These are phyloP conservation scores for Neodiprion virginianus DNA, from an alignment of 1,140 invertebrate genomes.

Conservation along the genomic window DNA sequence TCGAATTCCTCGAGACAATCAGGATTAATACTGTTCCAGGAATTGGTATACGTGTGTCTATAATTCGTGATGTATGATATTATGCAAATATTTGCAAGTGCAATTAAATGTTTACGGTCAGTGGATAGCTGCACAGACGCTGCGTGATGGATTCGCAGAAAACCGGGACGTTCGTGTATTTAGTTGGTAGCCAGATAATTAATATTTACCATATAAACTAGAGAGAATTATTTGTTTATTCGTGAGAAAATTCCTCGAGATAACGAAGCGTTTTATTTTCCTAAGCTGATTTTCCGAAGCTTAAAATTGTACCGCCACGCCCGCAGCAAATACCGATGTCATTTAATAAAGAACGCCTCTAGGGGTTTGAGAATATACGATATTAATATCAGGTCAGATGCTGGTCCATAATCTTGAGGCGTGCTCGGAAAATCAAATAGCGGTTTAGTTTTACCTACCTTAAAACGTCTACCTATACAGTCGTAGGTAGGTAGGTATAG, in stretches of 20 bases:
- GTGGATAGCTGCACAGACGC: neutral
- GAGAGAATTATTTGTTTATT: too few species aligned
- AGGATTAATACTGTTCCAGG: neutral
- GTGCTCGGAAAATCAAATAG: neutral
- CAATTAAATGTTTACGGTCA: constrained; percentile 1
- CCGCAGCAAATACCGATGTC: too few species aligned
- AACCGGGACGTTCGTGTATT: too few species aligned
- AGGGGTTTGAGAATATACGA: neutral
- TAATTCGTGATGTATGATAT: too few species aligned
- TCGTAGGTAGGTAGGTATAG: neutral
- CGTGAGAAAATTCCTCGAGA: too few species aligned
- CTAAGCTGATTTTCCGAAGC: too few species aligned
- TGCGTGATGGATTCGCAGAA: too few species aligned
- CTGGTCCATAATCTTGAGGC: neutral
- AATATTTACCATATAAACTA: too few species aligned
- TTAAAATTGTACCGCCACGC: too few species aligned
- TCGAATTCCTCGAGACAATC: neutral
- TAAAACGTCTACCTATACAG: neutral
- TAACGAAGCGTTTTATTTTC: too few species aligned
- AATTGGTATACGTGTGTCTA: neutral
- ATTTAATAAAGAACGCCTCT: too few species aligned
- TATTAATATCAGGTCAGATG: neutral
- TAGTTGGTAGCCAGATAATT: too few species aligned
- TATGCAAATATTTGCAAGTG: neutral
- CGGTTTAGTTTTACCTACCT: neutral